Evolutionary conservation across 37 sponge, comb jelly and placozoan species (phyloP).

Genomic region (Ianthella basta): DNA sequence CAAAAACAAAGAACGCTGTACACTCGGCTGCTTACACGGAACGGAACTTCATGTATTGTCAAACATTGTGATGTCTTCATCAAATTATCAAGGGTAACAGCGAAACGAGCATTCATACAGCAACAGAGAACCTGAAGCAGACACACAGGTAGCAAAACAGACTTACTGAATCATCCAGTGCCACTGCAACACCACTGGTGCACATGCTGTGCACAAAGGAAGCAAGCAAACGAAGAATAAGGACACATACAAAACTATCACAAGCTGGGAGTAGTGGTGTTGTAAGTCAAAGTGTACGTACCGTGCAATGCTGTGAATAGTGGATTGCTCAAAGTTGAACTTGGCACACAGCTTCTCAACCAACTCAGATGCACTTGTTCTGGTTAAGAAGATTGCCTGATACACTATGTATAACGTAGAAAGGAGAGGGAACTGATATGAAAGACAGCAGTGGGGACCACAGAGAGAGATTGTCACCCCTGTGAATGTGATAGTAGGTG

Average conservation of each 20-base stretch:
- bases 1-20: too few species aligned
- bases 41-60: not conserved
- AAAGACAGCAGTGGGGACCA: too few species aligned
- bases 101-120: not conserved
- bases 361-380: not conserved
- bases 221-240: not conserved
- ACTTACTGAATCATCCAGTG: slow-evolving; percentile 17
- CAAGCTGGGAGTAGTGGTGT: not conserved
- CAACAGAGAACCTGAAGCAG: not conserved
- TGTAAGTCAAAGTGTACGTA: not conserved
- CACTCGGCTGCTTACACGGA: too few species aligned
- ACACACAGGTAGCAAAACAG: not conserved
- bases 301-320: slow-evolving; percentile 25
- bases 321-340: not conserved
- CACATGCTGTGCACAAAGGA: not conserved
- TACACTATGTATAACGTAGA: slow-evolving; percentile 34
- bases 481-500: too few species aligned
- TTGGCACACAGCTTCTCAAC: not conserved
- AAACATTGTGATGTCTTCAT: not conserved
- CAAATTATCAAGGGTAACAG: not conserved
- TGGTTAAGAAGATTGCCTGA: slow-evolving; percentile 18
- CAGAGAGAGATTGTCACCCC: too few species aligned
- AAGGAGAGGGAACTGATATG: too few species aligned
- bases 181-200: slow-evolving; percentile 23
- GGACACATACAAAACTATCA: not conserved